A percentile compares a stretch with the other conserved stretches of the same genome.
phyloP scores from a whole-genome alignment of 2,113 vertebrate genomes.

The Erpornis zantholeuca region DNA sequence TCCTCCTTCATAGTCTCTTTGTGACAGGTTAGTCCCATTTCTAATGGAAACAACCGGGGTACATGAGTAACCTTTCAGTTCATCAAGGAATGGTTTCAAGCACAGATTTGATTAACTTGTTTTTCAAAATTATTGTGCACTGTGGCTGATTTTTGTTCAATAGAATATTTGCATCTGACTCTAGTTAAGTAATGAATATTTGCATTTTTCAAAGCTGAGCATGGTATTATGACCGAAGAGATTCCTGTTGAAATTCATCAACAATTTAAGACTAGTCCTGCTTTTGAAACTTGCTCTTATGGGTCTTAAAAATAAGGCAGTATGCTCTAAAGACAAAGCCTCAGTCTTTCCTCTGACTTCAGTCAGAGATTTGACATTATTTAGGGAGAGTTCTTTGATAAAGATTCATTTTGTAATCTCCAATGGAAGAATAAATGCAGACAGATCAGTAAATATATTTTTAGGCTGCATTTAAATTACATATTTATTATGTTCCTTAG shows the following conservation, averaged over 20 bases:
- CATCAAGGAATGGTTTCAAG: not conserved
- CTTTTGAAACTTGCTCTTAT: not conserved
- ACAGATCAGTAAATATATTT: not conserved
- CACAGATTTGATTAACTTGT: not conserved
- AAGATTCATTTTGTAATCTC: not conserved
- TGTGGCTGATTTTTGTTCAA: not conserved
- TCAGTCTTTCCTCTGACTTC: not conserved
- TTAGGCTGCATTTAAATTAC: conserved; percentile 11
- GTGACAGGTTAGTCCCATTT: not conserved
- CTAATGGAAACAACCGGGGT: not conserved
- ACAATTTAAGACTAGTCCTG: not conserved
- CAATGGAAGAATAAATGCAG: not conserved
- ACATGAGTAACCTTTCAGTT: not conserved
- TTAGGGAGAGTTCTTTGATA: not conserved
- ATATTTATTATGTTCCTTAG: not conserved
- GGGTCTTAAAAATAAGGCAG: not conserved
- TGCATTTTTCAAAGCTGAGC: not conserved
- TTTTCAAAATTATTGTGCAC: not conserved
- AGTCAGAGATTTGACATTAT: not conserved
- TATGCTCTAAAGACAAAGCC: not conserved
- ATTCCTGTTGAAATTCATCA: not conserved
- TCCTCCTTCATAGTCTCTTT: not conserved
- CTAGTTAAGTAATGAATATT: not conserved
- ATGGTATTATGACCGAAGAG: not conserved
- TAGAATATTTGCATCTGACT: not conserved